Percentiles rank a stretch among this genome's conserved stretches.
phyloP scores from a whole-genome alignment of 2,113 vertebrate genomes.

The Engraulis encrasicolus region DNA sequence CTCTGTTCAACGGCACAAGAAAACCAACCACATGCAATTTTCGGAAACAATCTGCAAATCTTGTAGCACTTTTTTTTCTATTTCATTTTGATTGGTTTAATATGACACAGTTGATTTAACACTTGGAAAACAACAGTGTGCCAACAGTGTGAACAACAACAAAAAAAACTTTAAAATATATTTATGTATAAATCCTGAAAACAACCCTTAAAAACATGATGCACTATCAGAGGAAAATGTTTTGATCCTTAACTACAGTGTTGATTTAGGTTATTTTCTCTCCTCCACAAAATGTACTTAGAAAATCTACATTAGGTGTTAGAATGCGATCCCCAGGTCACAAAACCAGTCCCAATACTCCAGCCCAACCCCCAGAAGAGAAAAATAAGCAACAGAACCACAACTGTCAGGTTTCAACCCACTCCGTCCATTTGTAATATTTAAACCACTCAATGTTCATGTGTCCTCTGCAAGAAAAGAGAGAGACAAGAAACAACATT shows the following conservation, averaged over 20 bases:
- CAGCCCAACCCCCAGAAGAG: conserved; percentile 47
- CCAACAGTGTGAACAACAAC: conserved; percentile 51
- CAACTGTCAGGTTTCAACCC: conserved; percentile 61
- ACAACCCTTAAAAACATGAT: conserved; percentile 71
- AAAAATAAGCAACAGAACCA: conserved; percentile 48
- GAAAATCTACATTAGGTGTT: conserved; percentile 46
- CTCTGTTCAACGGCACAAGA: conserved; percentile 72
- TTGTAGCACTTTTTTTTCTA: conserved; percentile 48
- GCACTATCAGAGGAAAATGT: conserved; percentile 56
- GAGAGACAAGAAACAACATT: conserved; percentile 67
- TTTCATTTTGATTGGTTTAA: conserved; percentile 64
- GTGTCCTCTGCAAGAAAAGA: conserved; percentile 81
- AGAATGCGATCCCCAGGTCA: neutral
- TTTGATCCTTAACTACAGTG: conserved; percentile 74
- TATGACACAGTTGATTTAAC: conserved; percentile 60
- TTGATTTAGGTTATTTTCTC: conserved; percentile 55
- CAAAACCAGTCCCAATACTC: conserved; percentile 34
- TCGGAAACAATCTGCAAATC: conserved; percentile 67
- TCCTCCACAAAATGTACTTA: conserved; percentile 33
- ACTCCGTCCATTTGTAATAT: conserved; percentile 77
- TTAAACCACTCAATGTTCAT: conserved; percentile 78
- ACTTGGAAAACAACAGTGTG: conserved; percentile 61
- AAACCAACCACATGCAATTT: conserved; percentile 79
- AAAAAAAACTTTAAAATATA: conserved; percentile 73
- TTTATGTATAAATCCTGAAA: conserved; percentile 67